phyloP scores from a whole-genome alignment of 2,888 invertebrate genomes.

The Neria commutata region DNA sequence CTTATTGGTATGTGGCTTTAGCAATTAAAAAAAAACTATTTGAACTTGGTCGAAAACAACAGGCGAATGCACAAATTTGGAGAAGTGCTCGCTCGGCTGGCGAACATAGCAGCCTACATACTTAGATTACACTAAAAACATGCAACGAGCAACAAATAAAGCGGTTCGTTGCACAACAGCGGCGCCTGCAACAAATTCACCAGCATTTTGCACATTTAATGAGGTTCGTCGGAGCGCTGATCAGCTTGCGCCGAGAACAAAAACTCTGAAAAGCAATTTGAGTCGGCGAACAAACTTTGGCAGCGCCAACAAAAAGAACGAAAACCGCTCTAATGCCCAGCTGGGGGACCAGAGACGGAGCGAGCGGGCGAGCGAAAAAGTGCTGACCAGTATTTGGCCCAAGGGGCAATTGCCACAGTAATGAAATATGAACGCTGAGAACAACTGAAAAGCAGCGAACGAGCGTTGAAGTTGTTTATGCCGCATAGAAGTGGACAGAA shows the following conservation, averaged over 20 bases:
- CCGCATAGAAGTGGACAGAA: slow-evolving; percentile 5
- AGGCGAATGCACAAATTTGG: too few species aligned
- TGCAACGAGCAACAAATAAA: slow-evolving; percentile 1
- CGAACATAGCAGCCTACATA: too few species aligned
- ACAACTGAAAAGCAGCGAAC: slow-evolving; percentile 31
- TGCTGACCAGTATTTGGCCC: slow-evolving; percentile 14
- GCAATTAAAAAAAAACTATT: too few species aligned
- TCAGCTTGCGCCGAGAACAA: background rate
- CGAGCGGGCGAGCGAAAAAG: background rate
- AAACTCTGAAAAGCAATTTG: background rate
- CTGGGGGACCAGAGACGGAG: background rate
- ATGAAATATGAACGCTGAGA: slow-evolving; percentile 41
- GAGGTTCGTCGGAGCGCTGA: background rate
- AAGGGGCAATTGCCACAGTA: slow-evolving; percentile 35
- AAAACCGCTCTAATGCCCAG: background rate
- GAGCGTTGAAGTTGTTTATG: slow-evolving; percentile 14
- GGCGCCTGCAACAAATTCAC: slow-evolving; percentile 1
- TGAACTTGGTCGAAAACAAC: too few species aligned
- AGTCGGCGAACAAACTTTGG: background rate
- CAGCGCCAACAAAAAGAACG: background rate
- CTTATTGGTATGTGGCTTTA: too few species aligned
- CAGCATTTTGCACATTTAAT: slow-evolving; percentile 13
- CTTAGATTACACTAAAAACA: background rate
- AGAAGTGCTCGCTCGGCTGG: too few species aligned
- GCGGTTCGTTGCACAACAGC: background rate